Evolutionary conservation across 2,113 vertebrate genomes (phyloP).

Genomic region (Perognathus longimembris): DNA sequence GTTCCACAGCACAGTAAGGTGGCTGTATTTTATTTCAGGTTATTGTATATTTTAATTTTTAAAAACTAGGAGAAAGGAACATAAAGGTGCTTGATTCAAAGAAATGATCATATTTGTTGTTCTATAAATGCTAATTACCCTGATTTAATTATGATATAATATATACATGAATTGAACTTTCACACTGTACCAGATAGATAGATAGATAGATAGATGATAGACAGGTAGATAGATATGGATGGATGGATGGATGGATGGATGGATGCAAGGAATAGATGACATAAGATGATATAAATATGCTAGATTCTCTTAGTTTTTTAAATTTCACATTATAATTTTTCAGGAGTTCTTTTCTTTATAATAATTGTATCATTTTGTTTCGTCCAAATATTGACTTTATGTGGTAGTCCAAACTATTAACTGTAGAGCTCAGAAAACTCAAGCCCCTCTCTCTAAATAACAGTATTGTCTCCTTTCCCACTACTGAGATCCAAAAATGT

Average conservation of each 20-base stretch:
- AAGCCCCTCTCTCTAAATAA: neutral
- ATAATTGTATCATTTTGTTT: neutral
- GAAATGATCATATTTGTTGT: neutral
- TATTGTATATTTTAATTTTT: neutral
- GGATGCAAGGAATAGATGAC: too few species aligned
- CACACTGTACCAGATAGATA: neutral
- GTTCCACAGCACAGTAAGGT: neutral
- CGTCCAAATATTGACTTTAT: neutral
- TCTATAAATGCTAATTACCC: neutral
- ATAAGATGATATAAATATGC: too few species aligned
- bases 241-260: too few species aligned
- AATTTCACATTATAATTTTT: too few species aligned
- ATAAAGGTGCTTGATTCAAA: neutral
- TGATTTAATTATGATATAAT: neutral
- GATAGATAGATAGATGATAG: too few species aligned
- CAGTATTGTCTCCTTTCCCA: neutral
- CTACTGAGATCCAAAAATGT: neutral
- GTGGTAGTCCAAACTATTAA: neutral
- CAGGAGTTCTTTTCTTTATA: too few species aligned
- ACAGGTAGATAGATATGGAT: too few species aligned
- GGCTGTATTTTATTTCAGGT: neutral
- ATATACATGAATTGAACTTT: neutral
- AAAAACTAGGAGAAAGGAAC: neutral
- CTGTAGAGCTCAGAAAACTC: neutral
- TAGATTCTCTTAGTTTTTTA: too few species aligned